These are phyloP conservation scores for Penaeus indicus DNA, from an alignment of 1,140 invertebrate species.

Conservation along the genomic window DNA sequence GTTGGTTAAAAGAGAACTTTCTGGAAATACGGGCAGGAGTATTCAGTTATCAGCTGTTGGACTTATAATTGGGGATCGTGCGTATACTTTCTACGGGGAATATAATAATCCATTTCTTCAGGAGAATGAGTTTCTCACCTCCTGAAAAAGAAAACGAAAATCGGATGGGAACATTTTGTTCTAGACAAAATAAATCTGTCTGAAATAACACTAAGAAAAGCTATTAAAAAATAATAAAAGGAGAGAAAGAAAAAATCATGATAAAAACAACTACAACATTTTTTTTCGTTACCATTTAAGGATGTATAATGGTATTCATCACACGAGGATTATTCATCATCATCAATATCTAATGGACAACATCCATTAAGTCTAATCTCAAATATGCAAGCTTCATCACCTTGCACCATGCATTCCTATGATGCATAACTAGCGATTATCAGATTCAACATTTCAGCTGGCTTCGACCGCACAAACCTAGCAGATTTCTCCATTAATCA, in stretches of 20 bases:
- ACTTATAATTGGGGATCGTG: neutral
- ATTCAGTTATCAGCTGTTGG: neutral
- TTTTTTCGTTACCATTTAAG: neutral
- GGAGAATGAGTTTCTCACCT: slow-evolving; percentile 21
- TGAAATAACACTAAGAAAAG: neutral
- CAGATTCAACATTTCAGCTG: too few species aligned
- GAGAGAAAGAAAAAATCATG: slow-evolving; percentile 7
- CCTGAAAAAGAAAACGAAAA: slow-evolving; percentile 47
- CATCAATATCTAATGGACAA: too few species aligned
- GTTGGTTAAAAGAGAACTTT: neutral
- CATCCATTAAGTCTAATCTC: too few species aligned
- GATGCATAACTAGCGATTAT: too few species aligned
- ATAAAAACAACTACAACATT: neutral
- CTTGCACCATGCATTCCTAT: too few species aligned
- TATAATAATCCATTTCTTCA: slow-evolving; percentile 6
- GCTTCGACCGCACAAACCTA: too few species aligned
- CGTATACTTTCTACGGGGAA: neutral
- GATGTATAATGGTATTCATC: too few species aligned
- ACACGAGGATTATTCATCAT: too few species aligned
- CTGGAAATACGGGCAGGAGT: too few species aligned
- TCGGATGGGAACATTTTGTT: neutral
- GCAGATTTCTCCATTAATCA: too few species aligned
- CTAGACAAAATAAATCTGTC: neutral
- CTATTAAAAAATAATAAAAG: slow-evolving; percentile 1
- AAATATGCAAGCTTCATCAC: too few species aligned